A percentile compares a stretch with the other conserved stretches of the same genome.
Conservation (phyloP, 2,888 invertebrate genomes). For the Fabriciana adippe region DNA sequence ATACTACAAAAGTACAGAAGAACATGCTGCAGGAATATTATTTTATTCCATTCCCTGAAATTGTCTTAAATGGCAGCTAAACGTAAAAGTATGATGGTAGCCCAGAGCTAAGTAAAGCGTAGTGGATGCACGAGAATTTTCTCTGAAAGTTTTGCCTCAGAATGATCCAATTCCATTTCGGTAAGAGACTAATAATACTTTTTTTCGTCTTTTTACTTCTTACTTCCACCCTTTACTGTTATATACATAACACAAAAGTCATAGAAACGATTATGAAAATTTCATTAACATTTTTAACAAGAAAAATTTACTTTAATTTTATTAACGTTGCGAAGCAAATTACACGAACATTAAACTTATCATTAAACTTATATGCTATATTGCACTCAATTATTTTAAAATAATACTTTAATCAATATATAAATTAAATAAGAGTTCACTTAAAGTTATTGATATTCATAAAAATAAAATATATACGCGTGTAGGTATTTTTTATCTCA, state of each 20-base stretch:
- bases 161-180: conserved; percentile 83
- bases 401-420: too few relatives aligned
- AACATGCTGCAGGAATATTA: conserved; percentile 54
- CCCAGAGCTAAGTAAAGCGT: conserved; percentile 75
- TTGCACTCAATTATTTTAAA: too few relatives aligned
- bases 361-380: too few relatives aligned
- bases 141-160: conserved; percentile 77
- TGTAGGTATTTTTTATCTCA: too few relatives aligned
- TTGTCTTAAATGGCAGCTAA: conserved; percentile 73
- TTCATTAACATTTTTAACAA: neutral
- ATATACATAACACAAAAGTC: conserved; percentile 63
- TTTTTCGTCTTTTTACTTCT: conserved; percentile 81
- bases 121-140: conserved; percentile 67
- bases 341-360: too few relatives aligned
- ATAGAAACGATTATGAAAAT: conserved; percentile 51
- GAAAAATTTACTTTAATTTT: neutral
- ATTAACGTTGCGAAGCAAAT: neutral
- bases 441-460: too few relatives aligned
- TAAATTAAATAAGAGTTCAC: too few relatives aligned
- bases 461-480: too few relatives aligned
- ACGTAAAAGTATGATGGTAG: conserved; percentile 76
- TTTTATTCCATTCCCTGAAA: conserved; percentile 61
- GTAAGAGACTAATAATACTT: conserved; percentile 82
- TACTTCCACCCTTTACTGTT: conserved; percentile 81
- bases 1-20: conserved; percentile 48